Conservation (phyloP, 2,888 invertebrate species). For the Catocala fraxini region DNA sequence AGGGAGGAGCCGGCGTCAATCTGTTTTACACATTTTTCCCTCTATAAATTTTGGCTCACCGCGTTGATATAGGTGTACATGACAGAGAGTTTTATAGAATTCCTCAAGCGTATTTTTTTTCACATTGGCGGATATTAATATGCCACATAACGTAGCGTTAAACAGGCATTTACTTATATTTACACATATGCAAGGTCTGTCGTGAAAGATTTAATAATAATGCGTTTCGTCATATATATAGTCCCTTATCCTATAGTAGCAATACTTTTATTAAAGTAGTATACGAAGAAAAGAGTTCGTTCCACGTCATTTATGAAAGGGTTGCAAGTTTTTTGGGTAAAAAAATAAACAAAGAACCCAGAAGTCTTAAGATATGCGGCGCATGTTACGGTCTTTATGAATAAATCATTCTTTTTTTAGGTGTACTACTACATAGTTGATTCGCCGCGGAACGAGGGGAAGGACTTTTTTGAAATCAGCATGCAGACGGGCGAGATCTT, state of each 20-base stretch:
- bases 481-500: constrained; percentile 98
- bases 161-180: constrained; percentile 24
- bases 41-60: constrained; percentile 24
- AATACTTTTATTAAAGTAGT: constrained; percentile 37
- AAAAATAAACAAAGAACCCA: constrained; percentile 55
- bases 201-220: constrained; percentile 20
- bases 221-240: constrained; percentile 20
- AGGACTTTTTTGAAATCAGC: constrained; percentile 98
- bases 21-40: constrained; percentile 32
- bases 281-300: constrained; percentile 30
- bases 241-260: constrained; percentile 24
- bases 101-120: constrained; percentile 25
- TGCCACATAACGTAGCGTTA: constrained; percentile 27
- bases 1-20: constrained; percentile 29
- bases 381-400: constrained; percentile 56
- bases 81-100: constrained; percentile 30
- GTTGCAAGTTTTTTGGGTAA: constrained; percentile 48
- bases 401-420: constrained; percentile 82
- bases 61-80: constrained; percentile 27
- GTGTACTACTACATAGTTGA: constrained; percentile 98
- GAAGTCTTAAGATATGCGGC: constrained; percentile 57
- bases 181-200: not conserved
- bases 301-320: constrained; percentile 48
- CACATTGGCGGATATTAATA: constrained; percentile 39
- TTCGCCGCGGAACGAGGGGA: constrained; percentile 96